These are phyloP conservation scores for Electrophaes corylata DNA, from an alignment of 2,888 invertebrate species.

Conservation along the genomic window DNA sequence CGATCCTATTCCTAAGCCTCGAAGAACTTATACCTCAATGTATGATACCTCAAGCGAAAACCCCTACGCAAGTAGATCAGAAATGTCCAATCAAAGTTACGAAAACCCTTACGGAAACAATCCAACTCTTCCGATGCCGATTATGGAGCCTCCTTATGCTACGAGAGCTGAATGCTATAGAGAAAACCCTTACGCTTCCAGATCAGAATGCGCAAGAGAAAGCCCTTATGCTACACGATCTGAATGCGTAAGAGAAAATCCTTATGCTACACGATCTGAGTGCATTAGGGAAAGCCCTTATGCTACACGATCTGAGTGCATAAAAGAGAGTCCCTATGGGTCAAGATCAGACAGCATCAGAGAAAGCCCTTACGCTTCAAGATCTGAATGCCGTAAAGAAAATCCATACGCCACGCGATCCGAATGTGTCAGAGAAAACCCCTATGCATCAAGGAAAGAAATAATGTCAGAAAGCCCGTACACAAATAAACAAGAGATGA, in stretches of 20 bases:
- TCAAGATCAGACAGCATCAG: conserved; percentile 50
- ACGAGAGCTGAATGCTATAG: conserved; percentile 51
- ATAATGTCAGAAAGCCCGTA: conserved; percentile 56
- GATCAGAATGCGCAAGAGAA: conserved; percentile 54
- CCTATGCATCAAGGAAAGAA: conserved; percentile 55
- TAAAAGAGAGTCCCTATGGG: conserved; percentile 54
- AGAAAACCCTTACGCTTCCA: conserved; percentile 55
- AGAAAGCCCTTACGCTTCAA: conserved; percentile 55
- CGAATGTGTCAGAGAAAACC: conserved; percentile 54
- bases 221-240: conserved; percentile 52
- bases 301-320: conserved; percentile 50
- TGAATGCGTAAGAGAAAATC: conserved; percentile 54
- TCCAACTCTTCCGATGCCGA: conserved; percentile 70
- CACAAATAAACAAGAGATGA: conserved; percentile 60
- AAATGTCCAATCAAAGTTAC: conserved; percentile 73
- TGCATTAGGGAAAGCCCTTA: conserved; percentile 56
- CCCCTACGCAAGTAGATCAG: conserved; percentile 71
- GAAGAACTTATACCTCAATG: conserved; percentile 76
- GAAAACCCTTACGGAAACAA: conserved; percentile 75
- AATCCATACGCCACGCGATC: conserved; percentile 45
- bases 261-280: conserved; percentile 55
- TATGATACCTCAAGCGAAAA: conserved; percentile 78
- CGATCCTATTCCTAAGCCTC: conserved; percentile 80
- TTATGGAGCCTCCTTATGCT: conserved; percentile 63
- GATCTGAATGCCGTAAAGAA: conserved; percentile 52